Percentiles rank a stretch among this genome's conserved stretches.
Evolutionary conservation across 1,140 invertebrate species (phyloP).

Genomic region (Drosophila nannoptera): DNA sequence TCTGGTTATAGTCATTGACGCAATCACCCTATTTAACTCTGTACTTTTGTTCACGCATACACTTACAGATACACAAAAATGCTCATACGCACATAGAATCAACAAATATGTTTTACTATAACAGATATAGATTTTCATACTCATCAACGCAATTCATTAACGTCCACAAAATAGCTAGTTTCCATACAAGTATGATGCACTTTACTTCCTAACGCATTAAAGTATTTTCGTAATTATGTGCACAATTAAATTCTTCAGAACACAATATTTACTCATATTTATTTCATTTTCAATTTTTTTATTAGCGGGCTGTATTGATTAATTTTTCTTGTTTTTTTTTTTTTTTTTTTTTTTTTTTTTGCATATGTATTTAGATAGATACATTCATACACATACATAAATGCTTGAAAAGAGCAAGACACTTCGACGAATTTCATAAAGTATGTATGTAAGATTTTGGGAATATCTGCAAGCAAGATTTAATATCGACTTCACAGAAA

Average conservation of each 20-base stretch:
- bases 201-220: too few species aligned
- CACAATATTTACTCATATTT: too few species aligned
- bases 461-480: constrained; percentile 3
- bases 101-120: constrained; percentile 27
- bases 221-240: neutral
- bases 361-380: constrained; percentile 10
- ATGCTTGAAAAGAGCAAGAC: constrained; percentile 40
- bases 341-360: constrained; percentile 11
- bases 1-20: constrained; percentile 66
- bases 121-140: constrained; percentile 12
- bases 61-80: constrained; percentile 26
- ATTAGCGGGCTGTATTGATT: too few species aligned
- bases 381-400: constrained; percentile 19
- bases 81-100: constrained; percentile 19
- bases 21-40: constrained; percentile 71
- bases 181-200: neutral
- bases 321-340: neutral
- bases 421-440: constrained; percentile 54
- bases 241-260: neutral
- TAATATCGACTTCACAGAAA: neutral
- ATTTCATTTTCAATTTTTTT: too few species aligned
- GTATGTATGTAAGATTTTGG: constrained; percentile 31
- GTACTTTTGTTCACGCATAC: constrained; percentile 44
- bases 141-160: neutral
- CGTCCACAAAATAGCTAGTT: neutral